Evolutionary conservation across 2,888 invertebrate species (phyloP), one percentile per base, ranked within the genome.

Genomic region (Standfussiana lucernea): DNA sequence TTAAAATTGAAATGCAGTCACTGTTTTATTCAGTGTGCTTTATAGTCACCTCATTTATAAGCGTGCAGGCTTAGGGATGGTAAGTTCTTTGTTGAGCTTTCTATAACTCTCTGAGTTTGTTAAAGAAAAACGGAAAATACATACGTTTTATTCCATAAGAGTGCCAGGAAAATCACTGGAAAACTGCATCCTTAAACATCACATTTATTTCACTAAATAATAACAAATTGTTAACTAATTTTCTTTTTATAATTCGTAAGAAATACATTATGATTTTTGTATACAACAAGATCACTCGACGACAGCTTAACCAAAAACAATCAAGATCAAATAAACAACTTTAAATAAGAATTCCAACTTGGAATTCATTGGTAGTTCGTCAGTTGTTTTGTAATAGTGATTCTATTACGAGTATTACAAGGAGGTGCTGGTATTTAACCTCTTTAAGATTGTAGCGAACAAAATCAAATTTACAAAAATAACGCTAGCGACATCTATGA

Each of bases 11-110:
- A 79, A 79, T 86, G 32, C 28, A 71, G 42, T 50, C 45, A 21
- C 50, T 75, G 86, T 75, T 79, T 79, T 77, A 71, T 84, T 79
- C 80, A 75, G 53, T 50, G 72, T 47, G 45, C 28, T 47, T 15
- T 67, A 24, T 21, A 61, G 35, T 74, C 40, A 50, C 35, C 21
- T 75, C n/a, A 68, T 75, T 64, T 72, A 32, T 82, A 82, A 42
- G 47, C n/a, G n/a, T n/a, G n/a, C 65, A 42, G 40, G 35, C 35
- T 71, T 82, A 69, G 11, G 28, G 15, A 35, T 37, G 24, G 42
- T 37, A 24, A 1, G 4, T 13, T 50, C 6, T 67, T 67, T 68
- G 13, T 45, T 53, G 4, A 24, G 28, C 65, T 69, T 69, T 69
- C 42, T 56, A 40, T 24, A 45, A 32, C 15, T 24, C 50, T 42